Percentiles rank a stretch among this genome's conserved stretches.
phyloP scores from a whole-genome alignment of 2,888 invertebrate species.

The Gibbula magus region DNA sequence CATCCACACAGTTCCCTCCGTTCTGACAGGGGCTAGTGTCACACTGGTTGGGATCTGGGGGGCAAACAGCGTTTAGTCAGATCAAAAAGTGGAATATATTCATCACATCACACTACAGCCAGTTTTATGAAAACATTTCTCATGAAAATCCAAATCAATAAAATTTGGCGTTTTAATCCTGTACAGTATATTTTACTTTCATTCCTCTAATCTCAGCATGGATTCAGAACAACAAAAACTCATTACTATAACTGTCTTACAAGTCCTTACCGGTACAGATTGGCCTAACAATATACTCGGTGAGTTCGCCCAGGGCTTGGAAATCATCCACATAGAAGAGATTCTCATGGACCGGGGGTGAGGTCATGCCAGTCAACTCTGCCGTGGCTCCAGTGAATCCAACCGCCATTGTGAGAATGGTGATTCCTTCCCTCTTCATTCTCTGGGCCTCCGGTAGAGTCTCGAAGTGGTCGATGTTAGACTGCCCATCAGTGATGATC shows the following conservation, averaged over 20 bases:
- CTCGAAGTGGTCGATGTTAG: slow-evolving; percentile 64
- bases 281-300: slow-evolving; percentile 59
- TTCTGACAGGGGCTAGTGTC: slow-evolving; percentile 65
- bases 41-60: slow-evolving; percentile 63
- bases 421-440: slow-evolving; percentile 57
- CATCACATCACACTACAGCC: too few relatives aligned
- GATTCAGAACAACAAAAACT: too few relatives aligned
- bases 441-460: slow-evolving; percentile 67
- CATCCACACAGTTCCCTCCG: slow-evolving; percentile 67
- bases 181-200: too few relatives aligned
- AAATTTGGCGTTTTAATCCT: too few relatives aligned
- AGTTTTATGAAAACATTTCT: too few relatives aligned
- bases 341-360: slow-evolving; percentile 63
- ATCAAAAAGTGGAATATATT: not conserved
- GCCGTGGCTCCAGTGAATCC: slow-evolving; percentile 53
- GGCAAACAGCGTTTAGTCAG: not conserved
- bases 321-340: slow-evolving; percentile 65
- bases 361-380: slow-evolving; percentile 67
- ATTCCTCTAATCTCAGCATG: too few relatives aligned
- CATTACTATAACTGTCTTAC: too few relatives aligned
- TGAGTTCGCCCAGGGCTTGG: slow-evolving; percentile 56
- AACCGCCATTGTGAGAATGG: slow-evolving; percentile 65
- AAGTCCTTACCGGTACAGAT: slow-evolving; percentile 65
- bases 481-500: slow-evolving; percentile 68
- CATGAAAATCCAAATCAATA: too few relatives aligned